These are phyloP conservation scores for Takifugu rubripes DNA, from an alignment of 2,797 vertebrate genomes.

Conservation along the genomic window DNA sequence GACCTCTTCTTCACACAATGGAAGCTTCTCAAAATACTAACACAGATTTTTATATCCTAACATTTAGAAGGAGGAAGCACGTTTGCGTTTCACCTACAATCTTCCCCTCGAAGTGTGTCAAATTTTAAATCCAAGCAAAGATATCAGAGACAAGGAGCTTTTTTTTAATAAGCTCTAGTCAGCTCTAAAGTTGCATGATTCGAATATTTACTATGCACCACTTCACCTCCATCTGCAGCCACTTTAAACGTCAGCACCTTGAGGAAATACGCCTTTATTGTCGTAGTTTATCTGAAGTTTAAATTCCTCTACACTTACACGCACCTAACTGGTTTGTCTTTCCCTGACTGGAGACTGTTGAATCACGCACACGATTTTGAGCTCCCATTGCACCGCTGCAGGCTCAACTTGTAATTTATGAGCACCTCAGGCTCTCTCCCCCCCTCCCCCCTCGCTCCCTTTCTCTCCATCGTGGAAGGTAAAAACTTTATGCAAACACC, in stretches of 20 bases:
- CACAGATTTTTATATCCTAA: constrained; percentile 13
- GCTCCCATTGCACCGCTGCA: constrained; percentile 61
- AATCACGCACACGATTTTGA: constrained; percentile 58
- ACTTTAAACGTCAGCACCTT: constrained; percentile 5
- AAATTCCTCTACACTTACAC: constrained; percentile 54
- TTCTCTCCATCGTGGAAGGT: constrained; percentile 30
- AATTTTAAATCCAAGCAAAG: too few relatives aligned
- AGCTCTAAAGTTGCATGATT: constrained; percentile 7
- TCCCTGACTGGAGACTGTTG: constrained; percentile 51
- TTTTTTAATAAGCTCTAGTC: neutral
- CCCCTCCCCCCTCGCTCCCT: constrained; percentile 31
- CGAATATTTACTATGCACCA: neutral
- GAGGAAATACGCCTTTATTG: constrained; percentile 3
- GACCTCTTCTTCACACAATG: neutral
- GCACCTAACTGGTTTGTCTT: constrained; percentile 44
- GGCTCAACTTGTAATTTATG: constrained; percentile 66
- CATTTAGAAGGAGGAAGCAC: neutral
- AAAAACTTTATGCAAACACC: constrained; percentile 52
- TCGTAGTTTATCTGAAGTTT: constrained; percentile 37
- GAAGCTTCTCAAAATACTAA: constrained; percentile 21
- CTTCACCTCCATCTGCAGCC: neutral
- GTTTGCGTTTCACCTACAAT: too few relatives aligned
- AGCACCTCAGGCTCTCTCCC: constrained; percentile 41
- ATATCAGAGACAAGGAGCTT: neutral
- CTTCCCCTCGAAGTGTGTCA: too few relatives aligned